Evolutionary conservation across 2,888 invertebrate species (phyloP).

Genomic region (Caenorhabditis drosophilae): DNA sequence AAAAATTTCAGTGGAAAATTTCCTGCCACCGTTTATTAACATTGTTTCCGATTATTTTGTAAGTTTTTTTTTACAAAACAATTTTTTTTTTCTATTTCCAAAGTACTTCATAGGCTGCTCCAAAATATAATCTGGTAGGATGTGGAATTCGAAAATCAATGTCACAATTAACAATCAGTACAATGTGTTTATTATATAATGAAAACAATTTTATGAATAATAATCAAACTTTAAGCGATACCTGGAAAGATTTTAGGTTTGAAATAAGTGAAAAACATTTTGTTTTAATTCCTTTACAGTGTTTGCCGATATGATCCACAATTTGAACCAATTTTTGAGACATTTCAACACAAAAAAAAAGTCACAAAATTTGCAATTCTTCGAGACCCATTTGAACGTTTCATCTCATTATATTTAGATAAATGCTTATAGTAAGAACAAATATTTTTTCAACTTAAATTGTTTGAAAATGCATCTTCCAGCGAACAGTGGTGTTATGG

Average conservation of each 20-base stretch:
- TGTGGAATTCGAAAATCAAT: slow-evolving; percentile 19
- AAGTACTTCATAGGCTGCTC: slow-evolving; percentile 5
- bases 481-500: slow-evolving; percentile 10
- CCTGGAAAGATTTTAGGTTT: slow-evolving; percentile 7
- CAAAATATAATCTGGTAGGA: slow-evolving; percentile 7
- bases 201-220: slow-evolving; percentile 1
- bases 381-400: slow-evolving; percentile 18
- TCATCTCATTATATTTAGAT: slow-evolving; percentile 12
- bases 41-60: slow-evolving; percentile 1
- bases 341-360: neutral
- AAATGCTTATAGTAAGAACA: slow-evolving; percentile 12
- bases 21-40: neutral
- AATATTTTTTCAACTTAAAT: neutral
- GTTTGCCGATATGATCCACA: neutral
- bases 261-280: neutral
- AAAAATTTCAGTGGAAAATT: no score
- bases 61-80: no score
- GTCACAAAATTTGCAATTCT: slow-evolving; percentile 12
- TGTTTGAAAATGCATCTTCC: neutral
- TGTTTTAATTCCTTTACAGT: slow-evolving; percentile 3
- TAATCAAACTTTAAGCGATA: slow-evolving; percentile 8
- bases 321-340: neutral
- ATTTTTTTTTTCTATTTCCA: neutral
- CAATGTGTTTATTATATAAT: slow-evolving; percentile 18
- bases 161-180: slow-evolving; percentile 17